phyloP scores from a whole-genome alignment of 2,113 vertebrate species.

The Micronycteris hirsuta region DNA sequence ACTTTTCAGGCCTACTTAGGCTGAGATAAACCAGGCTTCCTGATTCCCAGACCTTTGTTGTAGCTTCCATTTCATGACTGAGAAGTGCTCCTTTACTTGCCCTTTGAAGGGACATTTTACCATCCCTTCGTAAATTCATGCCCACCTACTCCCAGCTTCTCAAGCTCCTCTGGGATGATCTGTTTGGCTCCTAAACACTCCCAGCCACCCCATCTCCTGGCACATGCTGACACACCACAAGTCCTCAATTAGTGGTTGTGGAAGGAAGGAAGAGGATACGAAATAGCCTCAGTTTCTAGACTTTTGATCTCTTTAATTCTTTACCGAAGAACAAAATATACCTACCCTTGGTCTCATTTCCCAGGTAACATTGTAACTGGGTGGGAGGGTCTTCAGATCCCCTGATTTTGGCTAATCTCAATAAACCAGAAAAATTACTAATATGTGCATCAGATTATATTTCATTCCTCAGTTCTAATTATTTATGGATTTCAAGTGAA shows the following conservation, averaged over 20 bases:
- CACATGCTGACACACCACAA: background rate
- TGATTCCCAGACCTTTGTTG: background rate
- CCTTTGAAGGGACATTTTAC: background rate
- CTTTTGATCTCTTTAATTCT: background rate
- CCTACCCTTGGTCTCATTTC: background rate
- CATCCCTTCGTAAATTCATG: background rate
- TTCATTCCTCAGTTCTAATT: background rate
- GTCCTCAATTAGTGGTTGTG: background rate
- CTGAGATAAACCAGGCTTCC: background rate
- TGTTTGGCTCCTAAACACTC: background rate
- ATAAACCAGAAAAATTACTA: background rate
- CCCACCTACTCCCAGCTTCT: background rate
- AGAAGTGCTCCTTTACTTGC: fast-evolving
- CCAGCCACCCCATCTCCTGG: fast-evolving
- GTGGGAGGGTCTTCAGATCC: background rate
- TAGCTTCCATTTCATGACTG: background rate
- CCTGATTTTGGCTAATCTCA: background rate
- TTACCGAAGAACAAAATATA: background rate
- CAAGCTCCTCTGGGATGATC: background rate
- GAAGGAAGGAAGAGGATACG: background rate
- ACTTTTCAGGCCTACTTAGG: background rate
- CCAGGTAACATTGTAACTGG: background rate
- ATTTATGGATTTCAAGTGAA: background rate
- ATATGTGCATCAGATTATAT: background rate
- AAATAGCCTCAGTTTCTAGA: background rate